Evolutionary conservation across 2,888 invertebrate genomes (phyloP).

Genomic region (Neocrepidodera transversa): DNA sequence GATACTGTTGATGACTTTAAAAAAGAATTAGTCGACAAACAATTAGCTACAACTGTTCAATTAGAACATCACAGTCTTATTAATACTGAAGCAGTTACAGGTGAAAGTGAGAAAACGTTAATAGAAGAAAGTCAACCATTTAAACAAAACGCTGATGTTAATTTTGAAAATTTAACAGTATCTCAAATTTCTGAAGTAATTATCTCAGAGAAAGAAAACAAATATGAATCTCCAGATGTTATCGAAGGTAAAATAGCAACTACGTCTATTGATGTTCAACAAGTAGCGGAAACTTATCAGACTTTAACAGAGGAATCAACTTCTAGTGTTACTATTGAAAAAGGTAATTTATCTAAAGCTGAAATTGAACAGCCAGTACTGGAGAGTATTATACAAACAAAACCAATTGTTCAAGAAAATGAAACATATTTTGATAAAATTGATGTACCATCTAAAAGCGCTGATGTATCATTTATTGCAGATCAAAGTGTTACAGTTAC

Average conservation of each 20-base stretch:
- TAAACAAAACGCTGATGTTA: slow-evolving; percentile 59
- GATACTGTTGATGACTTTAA: slow-evolving; percentile 61
- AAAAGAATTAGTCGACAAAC: slow-evolving; percentile 56
- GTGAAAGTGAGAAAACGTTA: slow-evolving; percentile 66
- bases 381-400: slow-evolving; percentile 59
- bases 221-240: slow-evolving; percentile 47
- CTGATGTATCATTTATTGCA: slow-evolving; percentile 59
- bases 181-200: slow-evolving; percentile 61
- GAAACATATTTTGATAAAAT: slow-evolving; percentile 59
- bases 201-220: slow-evolving; percentile 62
- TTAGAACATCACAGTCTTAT: slow-evolving; percentile 65
- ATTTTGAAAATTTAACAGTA: slow-evolving; percentile 60
- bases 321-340: slow-evolving; percentile 44
- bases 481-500: slow-evolving; percentile 60
- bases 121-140: slow-evolving; percentile 61
- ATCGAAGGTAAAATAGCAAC: slow-evolving; percentile 56
- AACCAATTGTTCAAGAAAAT: slow-evolving; percentile 57
- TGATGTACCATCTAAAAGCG: slow-evolving; percentile 56
- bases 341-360: slow-evolving; percentile 58
- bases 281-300: slow-evolving; percentile 60
- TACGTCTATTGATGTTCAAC: slow-evolving; percentile 54
- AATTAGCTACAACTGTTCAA: slow-evolving; percentile 63
- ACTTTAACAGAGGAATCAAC: slow-evolving; percentile 54
- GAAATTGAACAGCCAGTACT: slow-evolving; percentile 60
- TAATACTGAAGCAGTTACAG: slow-evolving; percentile 63